phyloP scores from a whole-genome alignment of 2,888 invertebrate species.

The Ophioninae sp. region DNA sequence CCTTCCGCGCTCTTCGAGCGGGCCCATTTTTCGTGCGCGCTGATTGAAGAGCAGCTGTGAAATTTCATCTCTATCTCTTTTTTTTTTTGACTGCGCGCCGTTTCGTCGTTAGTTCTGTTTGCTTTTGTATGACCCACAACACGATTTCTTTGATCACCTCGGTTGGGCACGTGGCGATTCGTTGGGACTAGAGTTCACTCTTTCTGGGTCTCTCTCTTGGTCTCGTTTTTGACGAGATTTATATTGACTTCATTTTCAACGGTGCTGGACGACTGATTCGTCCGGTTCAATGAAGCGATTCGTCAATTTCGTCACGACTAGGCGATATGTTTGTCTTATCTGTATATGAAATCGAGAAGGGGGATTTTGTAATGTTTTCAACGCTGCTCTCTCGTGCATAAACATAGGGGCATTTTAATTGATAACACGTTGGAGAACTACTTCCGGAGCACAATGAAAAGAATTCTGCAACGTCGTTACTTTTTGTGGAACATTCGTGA shows the following conservation, averaged over 20 bases:
- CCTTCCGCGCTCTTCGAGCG: not conserved
- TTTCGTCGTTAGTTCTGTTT: slow-evolving; percentile 20
- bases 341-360: not conserved
- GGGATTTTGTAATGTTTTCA: not conserved
- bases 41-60: slow-evolving; percentile 50
- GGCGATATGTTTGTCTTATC: slow-evolving; percentile 8
- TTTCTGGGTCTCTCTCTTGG: not conserved
- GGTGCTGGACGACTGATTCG: slow-evolving; percentile 12
- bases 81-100: not conserved
- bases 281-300: slow-evolving; percentile 28
- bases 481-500: not conserved
- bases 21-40: slow-evolving; percentile 28
- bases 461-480: not conserved
- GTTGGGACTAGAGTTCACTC: not conserved
- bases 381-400: not conserved
- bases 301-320: not conserved
- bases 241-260: slow-evolving; percentile 26
- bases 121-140: slow-evolving; percentile 37
- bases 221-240: not conserved
- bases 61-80: slow-evolving; percentile 31
- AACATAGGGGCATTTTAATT: too few relatives aligned
- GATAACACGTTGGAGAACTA: not conserved
- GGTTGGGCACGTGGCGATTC: slow-evolving; percentile 40
- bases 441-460: not conserved
- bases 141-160: slow-evolving; percentile 31